phyloP scores from a whole-genome alignment of 2,113 vertebrate genomes.

The Gobius niger region DNA sequence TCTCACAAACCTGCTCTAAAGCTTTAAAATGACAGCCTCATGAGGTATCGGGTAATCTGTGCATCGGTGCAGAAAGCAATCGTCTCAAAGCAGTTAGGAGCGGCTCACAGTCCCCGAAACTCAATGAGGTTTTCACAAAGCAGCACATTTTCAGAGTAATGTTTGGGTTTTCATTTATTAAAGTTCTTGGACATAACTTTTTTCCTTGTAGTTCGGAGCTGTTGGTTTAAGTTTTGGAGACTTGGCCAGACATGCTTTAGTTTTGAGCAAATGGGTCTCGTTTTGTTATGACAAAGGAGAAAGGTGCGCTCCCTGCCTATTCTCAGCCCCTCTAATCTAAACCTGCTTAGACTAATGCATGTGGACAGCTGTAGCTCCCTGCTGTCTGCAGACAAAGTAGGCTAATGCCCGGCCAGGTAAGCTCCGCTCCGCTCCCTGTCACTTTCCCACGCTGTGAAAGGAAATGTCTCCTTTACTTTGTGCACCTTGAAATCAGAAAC shows the following conservation, averaged over 20 bases:
- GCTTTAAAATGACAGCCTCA: not conserved
- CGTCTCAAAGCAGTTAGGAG: not conserved
- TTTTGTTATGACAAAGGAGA: slow-evolving; percentile 16
- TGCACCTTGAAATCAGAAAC: not conserved
- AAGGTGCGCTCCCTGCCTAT: slow-evolving; percentile 21
- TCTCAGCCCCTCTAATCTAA: slow-evolving; percentile 37
- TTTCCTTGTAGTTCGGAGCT: too few species aligned
- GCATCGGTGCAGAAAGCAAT: not conserved
- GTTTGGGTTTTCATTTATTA: too few species aligned
- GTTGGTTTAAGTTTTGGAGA: too few species aligned
- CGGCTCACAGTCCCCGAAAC: not conserved
- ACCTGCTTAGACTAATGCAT: slow-evolving; percentile 61
- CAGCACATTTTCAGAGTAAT: too few species aligned
- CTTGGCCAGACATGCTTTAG: too few species aligned
- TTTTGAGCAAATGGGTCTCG: not conserved
- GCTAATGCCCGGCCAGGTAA: slow-evolving; percentile 37
- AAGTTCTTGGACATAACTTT: too few species aligned
- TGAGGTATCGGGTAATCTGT: not conserved
- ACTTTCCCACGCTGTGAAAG: not conserved
- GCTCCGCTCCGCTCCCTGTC: not conserved
- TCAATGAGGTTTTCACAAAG: not conserved
- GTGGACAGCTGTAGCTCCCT: slow-evolving; percentile 51
- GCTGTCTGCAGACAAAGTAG: slow-evolving; percentile 50
- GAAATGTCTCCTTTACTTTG: not conserved
- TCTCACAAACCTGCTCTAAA: not conserved